phyloP scores from a whole-genome alignment of 2,797 vertebrate species.

The Manis pentadactyla region DNA sequence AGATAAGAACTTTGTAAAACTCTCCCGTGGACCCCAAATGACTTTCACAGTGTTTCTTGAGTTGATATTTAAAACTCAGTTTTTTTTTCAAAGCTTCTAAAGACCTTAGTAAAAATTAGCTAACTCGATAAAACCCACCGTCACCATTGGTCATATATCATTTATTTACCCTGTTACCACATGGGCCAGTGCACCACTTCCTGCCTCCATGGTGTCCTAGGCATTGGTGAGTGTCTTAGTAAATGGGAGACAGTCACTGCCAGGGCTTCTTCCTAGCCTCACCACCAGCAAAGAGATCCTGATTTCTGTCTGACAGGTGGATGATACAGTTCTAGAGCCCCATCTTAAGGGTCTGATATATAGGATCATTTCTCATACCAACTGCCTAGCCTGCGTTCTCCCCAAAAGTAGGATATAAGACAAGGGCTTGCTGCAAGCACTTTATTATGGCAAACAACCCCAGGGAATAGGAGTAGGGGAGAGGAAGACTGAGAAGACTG shows the following conservation, averaged over 20 bases:
- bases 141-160: too few species aligned
- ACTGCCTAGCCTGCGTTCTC: neutral
- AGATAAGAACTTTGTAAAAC: neutral
- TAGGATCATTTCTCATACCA: neutral
- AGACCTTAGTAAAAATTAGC: neutral
- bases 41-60: neutral
- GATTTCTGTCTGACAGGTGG: neutral
- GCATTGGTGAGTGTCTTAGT: neutral
- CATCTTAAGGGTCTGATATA: neutral
- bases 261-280: neutral
- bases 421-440: neutral
- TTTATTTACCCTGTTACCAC: neutral
- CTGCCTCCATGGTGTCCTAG: neutral
- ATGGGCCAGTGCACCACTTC: too few species aligned
- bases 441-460: neutral
- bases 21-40: neutral
- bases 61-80: neutral
- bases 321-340: neutral
- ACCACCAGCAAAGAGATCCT: neutral
- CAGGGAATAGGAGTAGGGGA: neutral
- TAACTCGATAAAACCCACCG: neutral
- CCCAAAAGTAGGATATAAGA: neutral
- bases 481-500: neutral
- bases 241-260: neutral
- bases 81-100: neutral